Evolutionary conservation across 2,888 invertebrate genomes (phyloP).

Genomic region (Bursaphelenchus okinawaensis): DNA sequence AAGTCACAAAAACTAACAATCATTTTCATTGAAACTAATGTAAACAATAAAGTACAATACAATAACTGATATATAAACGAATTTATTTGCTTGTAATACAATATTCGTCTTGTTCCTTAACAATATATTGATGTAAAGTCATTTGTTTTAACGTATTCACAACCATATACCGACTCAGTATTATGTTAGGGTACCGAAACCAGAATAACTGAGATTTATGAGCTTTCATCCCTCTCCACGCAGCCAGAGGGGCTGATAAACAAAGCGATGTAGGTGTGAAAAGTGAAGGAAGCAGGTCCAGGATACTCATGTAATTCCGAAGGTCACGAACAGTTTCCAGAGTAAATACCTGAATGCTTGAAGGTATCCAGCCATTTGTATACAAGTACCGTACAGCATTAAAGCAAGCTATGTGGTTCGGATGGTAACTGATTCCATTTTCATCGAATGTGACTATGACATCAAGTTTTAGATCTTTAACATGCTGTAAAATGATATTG

Average conservation of each 20-base stretch:
- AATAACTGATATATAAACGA: too few relatives aligned
- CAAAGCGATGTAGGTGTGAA: conserved; percentile 45
- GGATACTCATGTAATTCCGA: conserved; percentile 57
- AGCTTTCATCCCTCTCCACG: conserved; percentile 43
- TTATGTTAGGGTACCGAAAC: conserved; percentile 82
- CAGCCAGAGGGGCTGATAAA: conserved; percentile 44
- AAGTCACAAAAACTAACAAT: too few relatives aligned
- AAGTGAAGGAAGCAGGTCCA: conserved; percentile 57
- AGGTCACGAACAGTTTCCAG: conserved; percentile 54
- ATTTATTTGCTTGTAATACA: too few relatives aligned
- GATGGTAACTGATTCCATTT: conserved; percentile 83
- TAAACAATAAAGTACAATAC: too few relatives aligned
- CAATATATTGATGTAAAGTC: conserved; percentile 17
- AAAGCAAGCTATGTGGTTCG: conserved; percentile 68
- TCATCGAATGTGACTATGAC: conserved; percentile 83
- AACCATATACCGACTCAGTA: conserved; percentile 38
- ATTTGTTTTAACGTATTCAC: conserved; percentile 31
- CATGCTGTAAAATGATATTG: conserved; percentile 20
- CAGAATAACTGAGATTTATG: conserved; percentile 85
- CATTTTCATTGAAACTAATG: too few relatives aligned
- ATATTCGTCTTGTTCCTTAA: neutral
- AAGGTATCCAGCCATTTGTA: conserved; percentile 36
- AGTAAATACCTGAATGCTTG: conserved; percentile 45
- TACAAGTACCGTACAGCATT: conserved; percentile 42
- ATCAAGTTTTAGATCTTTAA: conserved; percentile 36